These are phyloP conservation scores for Buceros bicornis DNA, from an alignment of 2,797 vertebrate species.

Conservation along the genomic window DNA sequence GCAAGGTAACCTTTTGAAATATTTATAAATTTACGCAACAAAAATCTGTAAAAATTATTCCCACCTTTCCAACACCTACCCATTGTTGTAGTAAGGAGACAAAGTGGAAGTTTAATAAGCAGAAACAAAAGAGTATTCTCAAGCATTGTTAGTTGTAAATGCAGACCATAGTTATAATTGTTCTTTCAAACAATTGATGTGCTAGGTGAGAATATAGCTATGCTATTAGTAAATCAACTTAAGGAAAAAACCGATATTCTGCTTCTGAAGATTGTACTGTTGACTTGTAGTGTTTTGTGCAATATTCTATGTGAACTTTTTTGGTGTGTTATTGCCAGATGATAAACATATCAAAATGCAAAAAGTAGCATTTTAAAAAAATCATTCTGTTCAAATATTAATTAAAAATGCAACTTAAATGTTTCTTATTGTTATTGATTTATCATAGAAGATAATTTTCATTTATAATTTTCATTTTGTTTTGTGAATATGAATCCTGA, in stretches of 20 bases:
- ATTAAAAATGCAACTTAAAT: not conserved
- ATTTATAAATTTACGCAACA: not conserved
- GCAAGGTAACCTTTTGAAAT: slow-evolving; percentile 38
- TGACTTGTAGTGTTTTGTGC: not conserved
- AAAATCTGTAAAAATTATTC: slow-evolving; percentile 30
- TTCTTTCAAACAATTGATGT: not conserved
- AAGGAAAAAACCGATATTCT: not conserved
- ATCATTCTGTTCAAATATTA: not conserved
- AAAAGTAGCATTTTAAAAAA: not conserved
- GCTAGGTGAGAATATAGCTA: not conserved
- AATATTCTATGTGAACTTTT: not conserved
- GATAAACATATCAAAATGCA: not conserved
- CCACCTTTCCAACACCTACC: not conserved
- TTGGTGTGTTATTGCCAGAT: not conserved
- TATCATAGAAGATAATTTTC: not conserved
- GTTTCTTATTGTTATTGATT: not conserved
- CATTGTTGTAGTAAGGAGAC: not conserved
- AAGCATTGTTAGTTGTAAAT: not conserved
- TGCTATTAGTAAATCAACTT: not conserved
- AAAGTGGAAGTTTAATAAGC: not conserved
- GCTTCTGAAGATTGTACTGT: not conserved
- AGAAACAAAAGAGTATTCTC: not conserved
- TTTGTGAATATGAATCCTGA: not conserved
- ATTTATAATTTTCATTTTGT: not conserved
- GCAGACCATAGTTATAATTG: not conserved